A percentile compares a stretch with the other conserved stretches of the same genome.
phyloP scores from a whole-genome alignment of 2,113 vertebrate species.

The Saimiri boliviensis region DNA sequence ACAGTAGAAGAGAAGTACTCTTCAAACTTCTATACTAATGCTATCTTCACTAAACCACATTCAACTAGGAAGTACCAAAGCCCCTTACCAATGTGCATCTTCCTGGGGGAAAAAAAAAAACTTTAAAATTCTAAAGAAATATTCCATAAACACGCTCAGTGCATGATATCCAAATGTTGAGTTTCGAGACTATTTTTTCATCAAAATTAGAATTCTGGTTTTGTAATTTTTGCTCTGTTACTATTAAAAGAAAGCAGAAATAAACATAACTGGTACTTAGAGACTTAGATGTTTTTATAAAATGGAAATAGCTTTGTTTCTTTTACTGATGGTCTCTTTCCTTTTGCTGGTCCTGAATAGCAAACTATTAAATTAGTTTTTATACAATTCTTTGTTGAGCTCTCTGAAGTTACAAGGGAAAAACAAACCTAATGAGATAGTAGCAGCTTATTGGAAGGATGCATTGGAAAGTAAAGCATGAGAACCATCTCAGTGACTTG shows the following conservation, averaged over 20 bases:
- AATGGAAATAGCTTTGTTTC: conserved; percentile 49
- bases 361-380: conserved; percentile 12
- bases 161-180: background rate
- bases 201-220: background rate
- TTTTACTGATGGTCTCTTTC: background rate
- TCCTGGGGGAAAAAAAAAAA: background rate
- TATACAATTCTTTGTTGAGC: conserved; percentile 1
- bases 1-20: background rate
- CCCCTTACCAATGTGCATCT: background rate
- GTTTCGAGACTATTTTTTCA: background rate
- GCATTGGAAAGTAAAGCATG: background rate
- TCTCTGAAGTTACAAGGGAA: conserved; percentile 17
- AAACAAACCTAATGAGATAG: background rate
- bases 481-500: background rate
- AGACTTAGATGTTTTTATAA: background rate
- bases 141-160: background rate
- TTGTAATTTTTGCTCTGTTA: conserved; percentile 35
- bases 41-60: background rate
- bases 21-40: background rate
- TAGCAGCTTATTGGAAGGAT: background rate
- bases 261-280: background rate
- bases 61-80: background rate
- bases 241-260: background rate
- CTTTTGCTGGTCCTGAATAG: background rate
- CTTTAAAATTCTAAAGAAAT: conserved; percentile 22